Evolutionary conservation across 2,797 vertebrate genomes (phyloP).

Genomic region (Mycteria americana): DNA sequence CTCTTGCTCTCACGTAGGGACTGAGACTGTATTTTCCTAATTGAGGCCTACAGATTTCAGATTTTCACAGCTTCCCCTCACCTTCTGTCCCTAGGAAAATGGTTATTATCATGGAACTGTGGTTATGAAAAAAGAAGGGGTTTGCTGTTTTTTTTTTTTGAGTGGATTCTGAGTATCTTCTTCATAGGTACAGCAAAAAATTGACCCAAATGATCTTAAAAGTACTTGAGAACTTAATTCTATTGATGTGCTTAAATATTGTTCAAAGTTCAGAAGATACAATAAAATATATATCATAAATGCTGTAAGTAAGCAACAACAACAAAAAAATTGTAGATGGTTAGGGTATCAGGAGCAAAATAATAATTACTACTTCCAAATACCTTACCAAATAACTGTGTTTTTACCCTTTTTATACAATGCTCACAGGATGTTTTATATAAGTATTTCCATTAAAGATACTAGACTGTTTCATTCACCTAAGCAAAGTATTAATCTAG

Average conservation of each 20-base stretch:
- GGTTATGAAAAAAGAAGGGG: neutral
- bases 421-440: slow-evolving; percentile 50
- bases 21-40: neutral
- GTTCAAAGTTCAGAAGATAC: neutral
- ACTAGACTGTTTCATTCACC: slow-evolving; percentile 55
- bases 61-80: slow-evolving; percentile 37
- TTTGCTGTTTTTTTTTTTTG: neutral
- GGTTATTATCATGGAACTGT: slow-evolving; percentile 33
- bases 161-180: neutral
- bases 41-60: slow-evolving; percentile 46
- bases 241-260: neutral
- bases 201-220: neutral
- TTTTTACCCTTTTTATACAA: neutral
- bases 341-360: slow-evolving; percentile 31
- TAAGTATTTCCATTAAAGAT: slow-evolving; percentile 58
- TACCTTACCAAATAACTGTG: slow-evolving; percentile 21
- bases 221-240: neutral
- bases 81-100: slow-evolving; percentile 52
- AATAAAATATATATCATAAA: neutral
- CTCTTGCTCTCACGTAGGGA: neutral
- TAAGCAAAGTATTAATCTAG: slow-evolving; percentile 52
- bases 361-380: slow-evolving; percentile 46
- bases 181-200: neutral
- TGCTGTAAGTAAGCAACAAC: slow-evolving; percentile 15
- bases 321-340: neutral